Percentiles rank a stretch among this genome's conserved stretches.
These are phyloP conservation scores for Olivierus martensii DNA, from an alignment of 1,140 invertebrate genomes.

Conservation along the genomic window DNA sequence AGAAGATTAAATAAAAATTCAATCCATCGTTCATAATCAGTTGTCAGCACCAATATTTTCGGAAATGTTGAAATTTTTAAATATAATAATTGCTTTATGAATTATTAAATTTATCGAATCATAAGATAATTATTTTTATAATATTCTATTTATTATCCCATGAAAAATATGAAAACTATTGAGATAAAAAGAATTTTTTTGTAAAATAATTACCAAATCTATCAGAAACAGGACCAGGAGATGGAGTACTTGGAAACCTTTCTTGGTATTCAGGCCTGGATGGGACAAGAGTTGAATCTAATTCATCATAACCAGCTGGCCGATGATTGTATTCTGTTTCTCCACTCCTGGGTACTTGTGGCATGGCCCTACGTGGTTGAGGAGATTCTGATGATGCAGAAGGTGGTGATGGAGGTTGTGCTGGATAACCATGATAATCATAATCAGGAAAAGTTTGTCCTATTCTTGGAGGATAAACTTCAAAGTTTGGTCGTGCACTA, in stretches of 20 bases:
- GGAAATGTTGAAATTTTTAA: too few relatives aligned
- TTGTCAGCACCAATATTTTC: too few relatives aligned
- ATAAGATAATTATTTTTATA: too few relatives aligned
- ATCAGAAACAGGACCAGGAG: constrained; percentile 44
- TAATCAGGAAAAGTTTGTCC: constrained; percentile 7
- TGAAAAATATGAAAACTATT: not conserved
- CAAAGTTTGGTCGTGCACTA: constrained; percentile 3
- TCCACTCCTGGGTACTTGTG: constrained; percentile 18
- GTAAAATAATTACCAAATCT: constrained; percentile 39
- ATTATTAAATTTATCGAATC: too few relatives aligned
- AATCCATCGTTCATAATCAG: too few relatives aligned
- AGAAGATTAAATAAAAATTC: too few relatives aligned
- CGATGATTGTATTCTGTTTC: constrained; percentile 39
- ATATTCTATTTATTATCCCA: too few relatives aligned
- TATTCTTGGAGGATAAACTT: constrained; percentile 4
- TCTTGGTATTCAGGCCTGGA: constrained; percentile 50
- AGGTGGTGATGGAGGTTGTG: constrained; percentile 9
- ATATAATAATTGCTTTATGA: too few relatives aligned
- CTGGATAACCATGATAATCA: constrained; percentile 15
- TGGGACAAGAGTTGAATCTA: constrained; percentile 42
- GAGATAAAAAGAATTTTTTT: not conserved
- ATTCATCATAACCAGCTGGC: constrained; percentile 46
- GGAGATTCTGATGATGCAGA: constrained; percentile 39
- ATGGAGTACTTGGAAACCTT: constrained; percentile 39
- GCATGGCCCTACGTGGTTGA: constrained; percentile 34